Evolutionary conservation across 1,140 invertebrate species (phyloP), one percentile per base, ranked within the genome.

Genomic region (Arion vulgaris): DNA sequence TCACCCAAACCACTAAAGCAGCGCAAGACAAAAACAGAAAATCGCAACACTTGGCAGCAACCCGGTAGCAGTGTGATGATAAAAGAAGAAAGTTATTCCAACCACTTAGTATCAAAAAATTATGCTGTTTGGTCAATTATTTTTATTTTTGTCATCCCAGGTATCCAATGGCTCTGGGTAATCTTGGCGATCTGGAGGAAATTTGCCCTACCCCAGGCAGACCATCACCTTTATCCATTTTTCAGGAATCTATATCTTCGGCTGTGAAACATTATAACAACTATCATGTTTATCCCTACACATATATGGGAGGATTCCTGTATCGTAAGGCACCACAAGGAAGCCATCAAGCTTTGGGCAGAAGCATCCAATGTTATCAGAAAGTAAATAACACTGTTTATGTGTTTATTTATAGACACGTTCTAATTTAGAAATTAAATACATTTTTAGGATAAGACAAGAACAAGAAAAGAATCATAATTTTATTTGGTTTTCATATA

Each of bases 251-350:
- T 11, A 97, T 98, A 85, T 92, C 94, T 82, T 95, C 87, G 49
- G 94, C 96, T 15, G 94, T 95, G 84, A 95, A 94, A 66, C 94
- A 96, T 92, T 99, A 98, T 91, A 95, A 95, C 83, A 97, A 99
- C 91, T 95, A 96, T 90, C 97, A 98, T 92, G 97, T 99, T 23
- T 98, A 98, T 93, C 97, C 97, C 57, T 98, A 98, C 89, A 98
- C 97, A n/a, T 98, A 97, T 92, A 95, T 98, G 92, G 97, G 96
- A 81, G 96, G 96, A 74, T 98, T 97, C 92, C 95, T 96, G 88
- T 98, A 97, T 91, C 94, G 97, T 62, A 95, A 97, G 96, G 86
- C 95, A 95, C 91, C 98, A 97, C 91, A 96, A 97, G 87, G 96
- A 97, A 91, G 97, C 98, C 26, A 95, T 99, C 87, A 94, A 96